These are phyloP conservation scores for Grapholita molesta DNA, from an alignment of 1,140 invertebrate species.

Conservation along the genomic window DNA sequence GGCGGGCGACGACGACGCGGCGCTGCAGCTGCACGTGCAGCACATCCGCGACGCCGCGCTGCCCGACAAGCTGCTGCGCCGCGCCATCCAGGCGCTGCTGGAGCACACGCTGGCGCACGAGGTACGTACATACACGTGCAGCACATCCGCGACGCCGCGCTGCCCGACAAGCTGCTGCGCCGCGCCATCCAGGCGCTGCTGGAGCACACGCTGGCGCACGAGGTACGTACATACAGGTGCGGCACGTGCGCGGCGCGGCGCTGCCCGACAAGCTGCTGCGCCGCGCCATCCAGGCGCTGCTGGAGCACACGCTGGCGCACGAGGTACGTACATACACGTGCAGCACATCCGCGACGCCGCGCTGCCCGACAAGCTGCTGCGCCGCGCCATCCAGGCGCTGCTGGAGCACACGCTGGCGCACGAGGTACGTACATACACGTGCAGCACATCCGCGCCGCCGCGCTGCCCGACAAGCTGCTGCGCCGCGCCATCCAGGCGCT, in stretches of 20 bases:
- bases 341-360: constrained; percentile 18
- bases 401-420: neutral
- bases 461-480: no score
- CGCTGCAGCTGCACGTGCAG: neutral
- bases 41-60: constrained; percentile 19
- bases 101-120: neutral
- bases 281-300: neutral
- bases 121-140: no score
- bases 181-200: constrained; percentile 19
- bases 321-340: no score
- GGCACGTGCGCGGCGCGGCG: constrained; percentile 18
- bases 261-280: no score
- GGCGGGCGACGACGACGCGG: neutral
- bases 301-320: neutral
- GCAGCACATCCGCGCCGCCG: no score
- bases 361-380: constrained; percentile 21
- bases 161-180: constrained; percentile 10
- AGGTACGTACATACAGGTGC: neutral
- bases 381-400: constrained; percentile 7
- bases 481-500: no score
- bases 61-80: constrained; percentile 21
- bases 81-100: neutral
- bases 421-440: neutral
- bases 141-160: no score
- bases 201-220: no score